Conservation (phyloP, 1,140 invertebrate species). For the Acromyrmex charruanus region DNA sequence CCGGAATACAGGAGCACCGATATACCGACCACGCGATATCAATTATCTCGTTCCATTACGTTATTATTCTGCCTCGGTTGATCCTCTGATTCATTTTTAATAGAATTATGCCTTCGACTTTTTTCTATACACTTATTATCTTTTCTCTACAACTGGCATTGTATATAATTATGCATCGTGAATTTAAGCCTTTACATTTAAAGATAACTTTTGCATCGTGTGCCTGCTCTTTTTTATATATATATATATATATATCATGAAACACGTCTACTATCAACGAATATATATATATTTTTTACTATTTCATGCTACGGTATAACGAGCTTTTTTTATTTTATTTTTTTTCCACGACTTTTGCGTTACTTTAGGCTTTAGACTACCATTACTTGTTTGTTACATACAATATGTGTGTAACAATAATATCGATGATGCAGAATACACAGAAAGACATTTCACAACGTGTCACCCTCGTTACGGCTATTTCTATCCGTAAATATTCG, state of each 20-base stretch:
- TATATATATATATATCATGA: conserved; percentile 2
- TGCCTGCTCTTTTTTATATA: not conserved
- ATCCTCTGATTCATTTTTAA: not conserved
- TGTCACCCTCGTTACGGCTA: conserved; percentile 7
- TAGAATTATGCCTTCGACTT: not conserved
- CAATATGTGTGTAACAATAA: conserved; percentile 32
- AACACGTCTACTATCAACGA: conserved; percentile 22
- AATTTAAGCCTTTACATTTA: conserved; percentile 45
- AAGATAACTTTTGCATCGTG: conserved; percentile 33
- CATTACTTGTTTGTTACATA: conserved; percentile 29
- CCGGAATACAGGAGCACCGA: not conserved
- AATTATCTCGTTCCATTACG: not conserved
- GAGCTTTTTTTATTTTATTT: not conserved
- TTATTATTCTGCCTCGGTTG: not conserved
- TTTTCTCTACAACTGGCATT: conserved; percentile 30
- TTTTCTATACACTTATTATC: conserved; percentile 58
- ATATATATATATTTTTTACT: conserved; percentile 18
- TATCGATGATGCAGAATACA: conserved; percentile 49
- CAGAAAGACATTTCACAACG: conserved; percentile 44
- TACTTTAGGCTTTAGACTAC: conserved; percentile 34
- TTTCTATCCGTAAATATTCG: not conserved
- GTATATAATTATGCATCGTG: conserved; percentile 1
- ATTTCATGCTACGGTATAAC: conserved; percentile 34
- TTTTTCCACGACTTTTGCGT: conserved; percentile 4
- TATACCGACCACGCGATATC: conserved; percentile 45